Conservation (phyloP, 2,888 invertebrate species). For the Saturnia japonica region DNA sequence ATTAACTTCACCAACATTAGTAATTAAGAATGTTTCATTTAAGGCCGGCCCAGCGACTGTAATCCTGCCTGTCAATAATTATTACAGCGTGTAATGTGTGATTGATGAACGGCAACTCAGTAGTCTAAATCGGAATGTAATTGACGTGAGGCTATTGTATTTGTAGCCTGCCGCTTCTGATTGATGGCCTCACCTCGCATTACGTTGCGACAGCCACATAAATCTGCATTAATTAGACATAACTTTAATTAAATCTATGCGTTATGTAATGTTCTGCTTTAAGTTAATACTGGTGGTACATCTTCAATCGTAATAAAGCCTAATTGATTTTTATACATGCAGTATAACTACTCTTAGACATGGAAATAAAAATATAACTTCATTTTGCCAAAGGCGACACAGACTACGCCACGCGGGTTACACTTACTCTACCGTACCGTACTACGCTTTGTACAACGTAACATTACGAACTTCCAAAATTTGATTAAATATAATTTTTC, state of each 20-base stretch:
- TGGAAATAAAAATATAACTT: not conserved
- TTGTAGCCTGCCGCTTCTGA: slow-evolving; percentile 42
- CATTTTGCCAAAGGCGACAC: no score
- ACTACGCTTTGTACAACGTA: slow-evolving; percentile 14
- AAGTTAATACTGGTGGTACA: slow-evolving; percentile 36
- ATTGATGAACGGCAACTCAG: slow-evolving; percentile 71
- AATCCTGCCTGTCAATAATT: slow-evolving; percentile 71
- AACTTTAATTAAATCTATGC: slow-evolving; percentile 60
- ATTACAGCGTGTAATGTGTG: slow-evolving; percentile 68
- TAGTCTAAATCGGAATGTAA: slow-evolving; percentile 63
- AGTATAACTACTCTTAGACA: slow-evolving; percentile 18
- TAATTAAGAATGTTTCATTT: slow-evolving; percentile 56
- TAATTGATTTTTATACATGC: slow-evolving; percentile 39
- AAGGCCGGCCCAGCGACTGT: slow-evolving; percentile 45
- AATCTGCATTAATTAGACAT: slow-evolving; percentile 62
- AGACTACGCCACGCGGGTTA: no score
- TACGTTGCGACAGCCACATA: slow-evolving; percentile 50
- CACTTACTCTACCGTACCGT: no score
- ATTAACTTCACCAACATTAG: slow-evolving; percentile 15
- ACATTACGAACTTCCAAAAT: slow-evolving; percentile 9
- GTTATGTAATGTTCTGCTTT: slow-evolving; percentile 54
- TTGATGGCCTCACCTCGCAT: slow-evolving; percentile 50
- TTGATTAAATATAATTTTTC: not conserved
- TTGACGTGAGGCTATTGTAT: slow-evolving; percentile 65
- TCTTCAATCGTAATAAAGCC: slow-evolving; percentile 39